phyloP scores from a whole-genome alignment of 1,140 invertebrate species.

The Choristoneura fumiferana region DNA sequence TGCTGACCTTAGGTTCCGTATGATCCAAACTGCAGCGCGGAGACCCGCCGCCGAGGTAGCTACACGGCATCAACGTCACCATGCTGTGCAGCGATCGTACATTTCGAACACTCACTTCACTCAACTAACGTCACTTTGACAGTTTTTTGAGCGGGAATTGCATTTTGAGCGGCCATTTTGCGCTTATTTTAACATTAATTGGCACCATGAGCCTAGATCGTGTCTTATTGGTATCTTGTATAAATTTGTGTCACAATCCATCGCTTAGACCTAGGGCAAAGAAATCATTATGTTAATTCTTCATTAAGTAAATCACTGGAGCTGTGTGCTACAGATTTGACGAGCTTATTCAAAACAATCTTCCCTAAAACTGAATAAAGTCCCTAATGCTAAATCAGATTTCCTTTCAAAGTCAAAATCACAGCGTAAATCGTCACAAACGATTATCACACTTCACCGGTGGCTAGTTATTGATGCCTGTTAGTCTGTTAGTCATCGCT shows the following conservation, averaged over 20 bases:
- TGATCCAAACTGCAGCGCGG: conserved; percentile 71
- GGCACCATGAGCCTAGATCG: conserved; percentile 26
- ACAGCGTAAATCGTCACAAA: conserved; percentile 31
- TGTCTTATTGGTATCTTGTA: conserved; percentile 26
- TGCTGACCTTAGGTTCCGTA: conserved; percentile 71
- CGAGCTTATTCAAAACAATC: too few species aligned
- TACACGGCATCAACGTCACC: conserved; percentile 76
- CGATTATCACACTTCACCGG: conserved; percentile 59
- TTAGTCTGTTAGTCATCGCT: conserved; percentile 70
- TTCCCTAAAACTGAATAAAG: background rate
- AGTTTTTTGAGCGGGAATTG: conserved; percentile 55
- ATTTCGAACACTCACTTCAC: conserved; percentile 51
- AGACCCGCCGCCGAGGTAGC: conserved; percentile 66
- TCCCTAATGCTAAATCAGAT: background rate
- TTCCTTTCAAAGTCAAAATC: background rate
- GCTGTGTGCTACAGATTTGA: background rate
- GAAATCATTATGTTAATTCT: background rate
- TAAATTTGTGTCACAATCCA: conserved; percentile 37
- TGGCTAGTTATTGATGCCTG: conserved; percentile 66
- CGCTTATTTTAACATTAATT: conserved; percentile 44
- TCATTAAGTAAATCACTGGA: background rate
- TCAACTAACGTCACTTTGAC: conserved; percentile 59
- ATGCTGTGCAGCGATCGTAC: conserved; percentile 49
- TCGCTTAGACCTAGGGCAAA: conserved; percentile 35
- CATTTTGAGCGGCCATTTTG: conserved; percentile 58